Evolutionary conservation across 2,113 vertebrate species (phyloP).

Genomic region (Podarcis raffonei): DNA sequence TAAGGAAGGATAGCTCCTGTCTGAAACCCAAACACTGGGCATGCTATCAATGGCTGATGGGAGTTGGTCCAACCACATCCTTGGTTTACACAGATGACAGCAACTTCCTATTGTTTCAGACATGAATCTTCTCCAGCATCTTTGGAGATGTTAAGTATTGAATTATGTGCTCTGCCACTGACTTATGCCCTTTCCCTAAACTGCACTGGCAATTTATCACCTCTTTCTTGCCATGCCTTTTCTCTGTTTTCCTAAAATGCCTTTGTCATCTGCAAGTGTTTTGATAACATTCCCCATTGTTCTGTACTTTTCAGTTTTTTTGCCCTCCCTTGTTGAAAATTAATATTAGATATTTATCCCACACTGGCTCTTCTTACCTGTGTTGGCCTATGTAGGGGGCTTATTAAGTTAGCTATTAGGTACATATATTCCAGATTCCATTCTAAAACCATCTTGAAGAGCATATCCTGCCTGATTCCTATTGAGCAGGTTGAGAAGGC

Average conservation of each 20-base stretch:
- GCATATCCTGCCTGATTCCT: neutral
- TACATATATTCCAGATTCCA: neutral
- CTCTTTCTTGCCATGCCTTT: neutral
- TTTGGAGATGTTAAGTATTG: neutral
- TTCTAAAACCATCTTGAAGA: neutral
- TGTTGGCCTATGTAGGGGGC: neutral
- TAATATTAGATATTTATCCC: neutral
- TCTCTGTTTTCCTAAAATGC: neutral
- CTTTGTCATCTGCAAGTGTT: too few species aligned
- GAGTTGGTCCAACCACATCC: too few species aligned
- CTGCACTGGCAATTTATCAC: neutral
- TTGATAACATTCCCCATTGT: neutral
- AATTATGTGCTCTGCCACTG: too few species aligned
- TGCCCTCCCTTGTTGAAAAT: neutral
- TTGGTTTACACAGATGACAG: too few species aligned
- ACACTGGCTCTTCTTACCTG: neutral
- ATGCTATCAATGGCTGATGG: too few species aligned
- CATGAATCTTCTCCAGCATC: too few species aligned
- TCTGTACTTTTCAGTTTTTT: neutral
- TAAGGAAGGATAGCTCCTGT: too few species aligned
- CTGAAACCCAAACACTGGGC: too few species aligned
- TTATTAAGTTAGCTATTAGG: neutral
- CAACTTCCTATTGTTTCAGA: too few species aligned
- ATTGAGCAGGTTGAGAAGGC: neutral
- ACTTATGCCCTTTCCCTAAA: too few species aligned